A percentile compares a stretch with the other conserved stretches of the same genome.
phyloP scores from a whole-genome alignment of 2,797 vertebrate species.

The Malacoctenus gilli region DNA sequence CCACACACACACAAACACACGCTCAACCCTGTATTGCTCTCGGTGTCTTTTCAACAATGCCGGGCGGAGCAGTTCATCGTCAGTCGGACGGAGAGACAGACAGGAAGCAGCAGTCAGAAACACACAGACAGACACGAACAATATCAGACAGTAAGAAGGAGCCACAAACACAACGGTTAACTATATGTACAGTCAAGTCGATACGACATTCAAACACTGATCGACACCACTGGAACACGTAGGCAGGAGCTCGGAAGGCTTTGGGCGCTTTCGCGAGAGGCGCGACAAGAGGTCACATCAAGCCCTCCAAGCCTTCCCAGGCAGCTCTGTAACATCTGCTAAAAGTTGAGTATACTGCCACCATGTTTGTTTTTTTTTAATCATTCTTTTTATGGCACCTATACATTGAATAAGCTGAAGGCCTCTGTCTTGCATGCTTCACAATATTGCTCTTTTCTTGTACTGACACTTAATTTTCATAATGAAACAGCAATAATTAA shows the following conservation, averaged over 20 bases:
- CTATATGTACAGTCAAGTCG: constrained; percentile 60
- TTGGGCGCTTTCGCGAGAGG: constrained; percentile 21
- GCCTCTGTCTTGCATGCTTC: constrained; percentile 53
- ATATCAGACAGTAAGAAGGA: constrained; percentile 41
- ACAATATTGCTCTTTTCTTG: constrained; percentile 52
- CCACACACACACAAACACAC: constrained; percentile 36
- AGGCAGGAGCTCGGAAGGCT: constrained; percentile 23
- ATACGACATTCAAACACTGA: constrained; percentile 64
- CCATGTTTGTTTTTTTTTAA: too few relatives aligned
- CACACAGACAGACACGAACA: constrained; percentile 53
- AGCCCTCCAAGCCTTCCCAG: constrained; percentile 30
- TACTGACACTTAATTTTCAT: constrained; percentile 27
- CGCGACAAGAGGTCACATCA: constrained; percentile 21
- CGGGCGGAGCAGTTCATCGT: constrained; percentile 27
- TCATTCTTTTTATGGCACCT: constrained; percentile 38
- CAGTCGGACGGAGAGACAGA: constrained; percentile 58
- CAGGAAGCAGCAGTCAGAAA: constrained; percentile 51
- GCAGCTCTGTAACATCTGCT: constrained; percentile 15
- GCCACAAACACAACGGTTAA: constrained; percentile 55
- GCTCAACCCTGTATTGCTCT: constrained; percentile 25
- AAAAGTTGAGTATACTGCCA: constrained; percentile 15
- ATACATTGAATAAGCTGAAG: constrained; percentile 17
- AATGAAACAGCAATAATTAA: constrained; percentile 26
- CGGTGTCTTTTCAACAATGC: not conserved
- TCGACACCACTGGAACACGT: constrained; percentile 54